Base-by-base conservation (phyloP, 2,888 invertebrate species). In the Terebella lapidaria region DNA sequence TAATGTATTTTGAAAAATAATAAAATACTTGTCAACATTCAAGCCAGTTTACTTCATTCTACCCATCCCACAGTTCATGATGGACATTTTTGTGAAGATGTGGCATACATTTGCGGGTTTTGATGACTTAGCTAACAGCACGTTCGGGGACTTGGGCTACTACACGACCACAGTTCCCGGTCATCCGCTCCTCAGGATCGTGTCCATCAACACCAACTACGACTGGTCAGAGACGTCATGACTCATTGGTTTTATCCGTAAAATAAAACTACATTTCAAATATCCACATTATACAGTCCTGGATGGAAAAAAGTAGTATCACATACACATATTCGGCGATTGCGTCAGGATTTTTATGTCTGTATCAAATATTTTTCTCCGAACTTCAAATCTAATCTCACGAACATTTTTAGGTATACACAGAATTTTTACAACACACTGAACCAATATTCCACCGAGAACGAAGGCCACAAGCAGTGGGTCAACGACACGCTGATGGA, bases 141-240 rank as follows among this genome's bases (percentile, higher is more conserved):
- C 60, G 2, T 30, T 62, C 4, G 15, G 26, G 22, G 47, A 55
- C 5, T 58, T 52, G 1, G 62, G 63, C n/a, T 63, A 54, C 27
- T 67, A 63, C 57, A 57, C 59, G n/a, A 30, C 53, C 4, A 25
- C 54, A 15, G 45, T 57, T 20, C 49, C 54, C 5, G 29, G 54
- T 5, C 3, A 15, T 3, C 52, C 49, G 1, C 58, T 58, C 10
- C 63, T 67, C 1, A 52, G 61, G 22, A 51, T 65, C 18, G 18
- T 67, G 27, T 47, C 55, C 20, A 54, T 63, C 60, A 67, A 67
- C 54, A 51, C 63, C 26, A 58, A 58, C 29, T 67, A 35, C n/a
- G 42, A 35, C 42, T 35, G 42, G 42, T 35, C 42, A 15, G 42
- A n/a, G n/a, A n/a, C n/a, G n/a, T n/a, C n/a, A n/a, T n/a, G n/a